Conservation (phyloP, 2,113 vertebrate genomes). For the Mormyrus iriodes region DNA sequence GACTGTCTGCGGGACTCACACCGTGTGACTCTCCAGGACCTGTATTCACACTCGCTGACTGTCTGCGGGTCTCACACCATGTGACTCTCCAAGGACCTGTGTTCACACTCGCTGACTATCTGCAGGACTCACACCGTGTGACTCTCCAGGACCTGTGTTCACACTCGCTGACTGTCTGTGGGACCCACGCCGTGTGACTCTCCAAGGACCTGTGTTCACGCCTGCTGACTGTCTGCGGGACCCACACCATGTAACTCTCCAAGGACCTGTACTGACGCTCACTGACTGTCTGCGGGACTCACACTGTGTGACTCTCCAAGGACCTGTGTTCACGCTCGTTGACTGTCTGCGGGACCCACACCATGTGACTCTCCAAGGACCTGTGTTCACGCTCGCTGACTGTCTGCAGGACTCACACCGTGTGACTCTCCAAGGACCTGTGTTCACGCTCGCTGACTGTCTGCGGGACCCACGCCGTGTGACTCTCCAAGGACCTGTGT, state of each 20-base stretch:
- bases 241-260: too few relatives aligned
- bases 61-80: background rate
- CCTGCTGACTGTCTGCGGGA: too few relatives aligned
- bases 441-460: background rate
- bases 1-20: too few relatives aligned
- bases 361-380: background rate
- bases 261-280: background rate
- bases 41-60: background rate
- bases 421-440: background rate
- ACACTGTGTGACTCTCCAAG: too few relatives aligned
- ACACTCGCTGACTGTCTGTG: background rate
- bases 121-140: background rate
- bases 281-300: background rate
- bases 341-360: too few relatives aligned
- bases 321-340: too few relatives aligned
- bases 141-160: background rate
- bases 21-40: background rate
- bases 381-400: background rate
- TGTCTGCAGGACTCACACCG: background rate
- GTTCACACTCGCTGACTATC: background rate
- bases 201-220: too few relatives aligned
- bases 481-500: background rate
- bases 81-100: background rate
- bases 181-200: too few relatives aligned
- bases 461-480: background rate